A percentile compares a stretch with the other conserved stretches of the same genome.
phyloP scores from a whole-genome alignment of 2,113 vertebrate species.

The Macrotis lagotis region DNA sequence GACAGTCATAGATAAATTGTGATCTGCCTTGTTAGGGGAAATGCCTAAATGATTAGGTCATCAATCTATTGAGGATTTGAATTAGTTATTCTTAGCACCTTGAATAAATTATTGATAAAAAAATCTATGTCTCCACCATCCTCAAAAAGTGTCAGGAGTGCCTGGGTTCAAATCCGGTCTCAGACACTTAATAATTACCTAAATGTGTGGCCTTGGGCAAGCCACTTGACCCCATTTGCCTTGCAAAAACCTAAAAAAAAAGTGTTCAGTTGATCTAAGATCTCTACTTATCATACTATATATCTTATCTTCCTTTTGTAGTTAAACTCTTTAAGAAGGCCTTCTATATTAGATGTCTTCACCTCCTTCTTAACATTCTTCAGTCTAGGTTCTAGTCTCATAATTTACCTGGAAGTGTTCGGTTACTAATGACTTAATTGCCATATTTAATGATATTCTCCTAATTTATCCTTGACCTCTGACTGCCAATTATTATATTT shows the following conservation, averaged over 20 bases:
- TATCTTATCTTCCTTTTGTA: not conserved
- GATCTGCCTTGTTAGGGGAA: not conserved
- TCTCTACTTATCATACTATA: not conserved
- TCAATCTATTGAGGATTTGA: not conserved
- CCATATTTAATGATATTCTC: not conserved
- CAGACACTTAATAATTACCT: too few species aligned
- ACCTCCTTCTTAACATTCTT: not conserved
- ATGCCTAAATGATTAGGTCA: not conserved
- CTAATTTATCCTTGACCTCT: not conserved
- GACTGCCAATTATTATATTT: not conserved
- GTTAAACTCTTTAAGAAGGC: not conserved
- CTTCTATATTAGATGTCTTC: not conserved
- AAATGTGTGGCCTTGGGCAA: too few species aligned
- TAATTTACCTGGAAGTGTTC: not conserved
- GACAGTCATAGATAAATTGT: not conserved
- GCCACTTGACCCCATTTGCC: too few species aligned
- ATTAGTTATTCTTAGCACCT: not conserved
- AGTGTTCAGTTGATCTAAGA: not conserved
- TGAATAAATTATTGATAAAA: not conserved
- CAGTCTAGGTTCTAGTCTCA: not conserved
- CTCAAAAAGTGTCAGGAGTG: not conserved
- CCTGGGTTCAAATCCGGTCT: too few species aligned
- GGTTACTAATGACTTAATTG: not conserved
- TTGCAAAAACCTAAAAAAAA: too few species aligned
- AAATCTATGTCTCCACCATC: not conserved